A percentile compares a stretch with the other conserved stretches of the same genome.
Conservation (phyloP, 2,113 vertebrate species). For the Phalacrocorax brasilianus region DNA sequence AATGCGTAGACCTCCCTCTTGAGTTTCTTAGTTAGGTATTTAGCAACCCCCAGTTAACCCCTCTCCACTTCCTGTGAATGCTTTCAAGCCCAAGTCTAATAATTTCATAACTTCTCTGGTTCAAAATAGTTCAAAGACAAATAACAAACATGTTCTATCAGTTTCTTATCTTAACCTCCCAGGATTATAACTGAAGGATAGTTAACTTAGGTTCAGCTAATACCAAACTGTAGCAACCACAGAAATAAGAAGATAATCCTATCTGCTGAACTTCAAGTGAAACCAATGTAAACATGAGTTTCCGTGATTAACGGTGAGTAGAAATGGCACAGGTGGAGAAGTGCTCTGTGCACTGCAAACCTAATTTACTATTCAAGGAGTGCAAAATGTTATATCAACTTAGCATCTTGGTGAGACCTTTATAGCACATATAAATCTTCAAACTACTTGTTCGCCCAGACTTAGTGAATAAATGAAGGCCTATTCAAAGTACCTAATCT, state of each 20-base stretch:
- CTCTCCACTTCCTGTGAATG: neutral
- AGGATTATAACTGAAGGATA: neutral
- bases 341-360: neutral
- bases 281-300: neutral
- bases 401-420: slow-evolving; percentile 18
- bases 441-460: neutral
- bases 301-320: neutral
- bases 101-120: neutral
- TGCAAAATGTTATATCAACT: neutral
- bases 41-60: neutral
- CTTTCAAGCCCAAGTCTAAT: neutral
- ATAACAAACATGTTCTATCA: neutral
- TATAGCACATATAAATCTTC: neutral
- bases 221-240: neutral
- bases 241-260: neutral
- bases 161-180: neutral
- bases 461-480: neutral
- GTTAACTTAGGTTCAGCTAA: neutral
- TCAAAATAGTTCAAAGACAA: neutral
- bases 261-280: neutral
- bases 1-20: neutral
- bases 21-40: neutral
- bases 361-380: neutral
- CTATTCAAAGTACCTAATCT: neutral
- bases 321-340: neutral